Base-by-base conservation (phyloP, 1,140 invertebrate genomes). In the Lordiphosa mommai region DNA sequence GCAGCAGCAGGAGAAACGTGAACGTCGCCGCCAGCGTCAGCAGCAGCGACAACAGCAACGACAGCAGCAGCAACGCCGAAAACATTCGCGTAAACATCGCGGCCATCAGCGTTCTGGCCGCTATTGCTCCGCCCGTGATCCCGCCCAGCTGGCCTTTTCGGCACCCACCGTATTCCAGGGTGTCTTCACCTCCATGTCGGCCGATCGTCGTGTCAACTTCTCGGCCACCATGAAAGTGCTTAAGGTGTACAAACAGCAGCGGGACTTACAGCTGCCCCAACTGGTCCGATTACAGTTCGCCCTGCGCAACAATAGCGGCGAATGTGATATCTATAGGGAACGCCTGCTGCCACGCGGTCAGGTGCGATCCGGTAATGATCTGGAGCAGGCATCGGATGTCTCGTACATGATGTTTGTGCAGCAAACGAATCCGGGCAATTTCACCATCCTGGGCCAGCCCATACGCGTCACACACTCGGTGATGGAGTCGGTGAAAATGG, bases 341-440 rank as follows among this genome's bases (percentile, higher is more conserved):
- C 70, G 61, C 4, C 48, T 88, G 51, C 55, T 68, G 41, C 67
- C 76, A 9, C 73, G 90, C 69, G 90, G 89, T 61, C 80, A 90
- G 53, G 89, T 92, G 69, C 88, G 91, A 53, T 67, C 63, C 13
- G 91, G 91, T 53, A 92, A 86, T 40, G 70, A 92, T 76, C 91
- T 93, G 72, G 92, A 92, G 72, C 90, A 91, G 66, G 91, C 92
- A 55, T 91, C 92, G 86, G 72, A 71, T 23, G 90, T 92, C 87
- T 90, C 90, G 88, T 93, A 93, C 89, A 89, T 92, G 87, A 91
- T 93, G 89, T 93, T 93, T 90, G 92, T 92, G 79, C 91, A 91
- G 84, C 91, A 92, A 79, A 91, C 92, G 61, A 92, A 92, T 88
- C 91, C 91, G 72, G 91, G 92, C 80, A 93, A 93, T 89, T 92